Percentiles rank a stretch among this genome's conserved stretches.
Evolutionary conservation across 1,140 invertebrate genomes (phyloP).

Genomic region (Brachionus calyciflorus): DNA sequence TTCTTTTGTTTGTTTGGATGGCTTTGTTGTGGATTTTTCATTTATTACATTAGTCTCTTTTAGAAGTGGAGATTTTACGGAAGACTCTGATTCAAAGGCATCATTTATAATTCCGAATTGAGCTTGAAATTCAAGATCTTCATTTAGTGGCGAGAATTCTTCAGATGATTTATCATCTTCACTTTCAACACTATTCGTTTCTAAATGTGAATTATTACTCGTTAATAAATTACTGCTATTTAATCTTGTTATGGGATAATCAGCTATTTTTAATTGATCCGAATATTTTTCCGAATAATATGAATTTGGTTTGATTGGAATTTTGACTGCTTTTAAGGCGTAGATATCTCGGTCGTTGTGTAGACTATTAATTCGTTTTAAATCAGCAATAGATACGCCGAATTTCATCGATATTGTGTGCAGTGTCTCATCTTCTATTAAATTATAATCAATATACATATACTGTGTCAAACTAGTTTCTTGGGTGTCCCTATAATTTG

Average conservation of each 20-base stretch:
- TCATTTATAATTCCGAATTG: not conserved
- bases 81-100: not conserved
- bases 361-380: conserved; percentile 40
- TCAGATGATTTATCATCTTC: conserved; percentile 32
- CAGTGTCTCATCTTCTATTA: conserved; percentile 32
- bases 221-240: not conserved
- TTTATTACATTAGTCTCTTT: conserved; percentile 8
- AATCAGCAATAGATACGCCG: not conserved
- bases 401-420: conserved; percentile 45
- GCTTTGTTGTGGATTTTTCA: not conserved
- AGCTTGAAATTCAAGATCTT: too few species aligned
- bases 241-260: not conserved
- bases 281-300: conserved; percentile 24
- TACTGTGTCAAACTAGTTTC: conserved; percentile 15
- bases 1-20: conserved; percentile 7
- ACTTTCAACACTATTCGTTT: conserved; percentile 30
- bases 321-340: conserved; percentile 18
- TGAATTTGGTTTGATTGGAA: conserved; percentile 42
- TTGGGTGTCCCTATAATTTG: not conserved
- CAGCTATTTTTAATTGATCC: not conserved
- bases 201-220: not conserved
- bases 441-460: conserved; percentile 37
- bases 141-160: too few species aligned
- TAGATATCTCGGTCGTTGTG: conserved; percentile 40
- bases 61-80: not conserved